Evolutionary conservation across 2,113 vertebrate species (phyloP), one percentile per base, ranked within the genome.

Genomic region (Coregonus clupeaformis): DNA sequence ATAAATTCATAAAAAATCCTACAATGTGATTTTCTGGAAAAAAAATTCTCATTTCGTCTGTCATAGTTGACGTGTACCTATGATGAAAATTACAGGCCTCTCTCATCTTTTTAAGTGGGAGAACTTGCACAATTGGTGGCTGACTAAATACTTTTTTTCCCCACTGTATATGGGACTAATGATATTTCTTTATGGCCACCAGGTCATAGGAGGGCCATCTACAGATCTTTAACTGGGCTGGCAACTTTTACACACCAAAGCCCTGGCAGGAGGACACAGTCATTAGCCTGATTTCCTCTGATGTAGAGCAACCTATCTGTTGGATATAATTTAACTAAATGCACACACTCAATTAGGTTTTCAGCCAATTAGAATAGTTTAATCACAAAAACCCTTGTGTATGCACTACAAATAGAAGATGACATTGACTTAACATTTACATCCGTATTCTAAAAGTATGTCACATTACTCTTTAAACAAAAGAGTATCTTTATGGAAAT

Each of bases 361-460:
- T 89, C 86, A 24, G n/a, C n/a, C 20, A 60, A 60, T 24, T 60
- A n/a, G n/a, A 60, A n/a, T 24, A 60, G 57, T 6, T 0, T 52
- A 52, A 52, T 42, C 36, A 52, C 4, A 52, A 18, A 52, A 18
- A 5, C 3, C 1, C 14, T 16, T 14, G 32, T 7, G 32, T 36
- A 9, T 36, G 32, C 14, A 36, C 32, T 49, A 49, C 32, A 79
- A 88, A 90, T 90, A 91, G 90, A 90, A 16, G 47, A 16, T 49
- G 83, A 91, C 89, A 87, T 76, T 60, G 63, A 77, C 89, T 87
- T 86, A 11, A 77, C 72, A 86, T 18, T 3, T 71, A 52, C 76
- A 89, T 89, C 84, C 88, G 85, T 82, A 92, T 90, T 90, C 87
- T 32, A 88, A 87, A 24, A 66, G 75, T 73, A 83, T 86, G 83